Evolutionary conservation across 2,113 vertebrate species (phyloP).

Genomic region (Dipodomys ordii): DNA sequence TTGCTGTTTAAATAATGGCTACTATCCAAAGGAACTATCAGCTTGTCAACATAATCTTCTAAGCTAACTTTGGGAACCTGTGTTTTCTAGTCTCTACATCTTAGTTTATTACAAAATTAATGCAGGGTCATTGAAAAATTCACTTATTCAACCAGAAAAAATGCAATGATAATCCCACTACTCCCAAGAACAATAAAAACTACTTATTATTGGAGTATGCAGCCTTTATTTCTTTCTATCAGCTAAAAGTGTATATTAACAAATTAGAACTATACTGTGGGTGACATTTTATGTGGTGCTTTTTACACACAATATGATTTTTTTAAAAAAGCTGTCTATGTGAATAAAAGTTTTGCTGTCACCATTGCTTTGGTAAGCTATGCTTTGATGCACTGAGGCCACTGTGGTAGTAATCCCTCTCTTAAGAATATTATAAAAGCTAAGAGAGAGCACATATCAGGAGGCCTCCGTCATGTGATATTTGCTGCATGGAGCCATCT

Average conservation of each 20-base stretch:
- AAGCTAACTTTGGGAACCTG: neutral
- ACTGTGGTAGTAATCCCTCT: neutral
- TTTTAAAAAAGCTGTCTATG: conserved; percentile 39
- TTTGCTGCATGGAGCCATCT: neutral
- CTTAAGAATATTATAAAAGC: neutral
- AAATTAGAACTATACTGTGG: neutral
- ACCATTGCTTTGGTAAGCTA: neutral
- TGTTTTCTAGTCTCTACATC: neutral
- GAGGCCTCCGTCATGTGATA: neutral
- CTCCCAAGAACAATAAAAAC: neutral
- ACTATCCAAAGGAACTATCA: neutral
- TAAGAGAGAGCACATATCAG: neutral
- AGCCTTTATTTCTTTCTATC: neutral
- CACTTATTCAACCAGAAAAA: conserved; percentile 32
- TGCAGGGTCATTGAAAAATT: neutral
- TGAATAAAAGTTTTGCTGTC: conserved; percentile 21
- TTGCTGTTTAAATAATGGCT: neutral
- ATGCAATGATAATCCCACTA: neutral
- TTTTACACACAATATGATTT: neutral
- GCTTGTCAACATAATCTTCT: neutral
- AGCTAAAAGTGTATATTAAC: neutral
- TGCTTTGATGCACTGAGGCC: neutral
- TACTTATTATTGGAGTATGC: neutral
- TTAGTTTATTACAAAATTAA: neutral
- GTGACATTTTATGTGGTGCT: neutral